Base-by-base conservation (phyloP, 2,888 invertebrate genomes). In the Hypena proboscidalis region DNA sequence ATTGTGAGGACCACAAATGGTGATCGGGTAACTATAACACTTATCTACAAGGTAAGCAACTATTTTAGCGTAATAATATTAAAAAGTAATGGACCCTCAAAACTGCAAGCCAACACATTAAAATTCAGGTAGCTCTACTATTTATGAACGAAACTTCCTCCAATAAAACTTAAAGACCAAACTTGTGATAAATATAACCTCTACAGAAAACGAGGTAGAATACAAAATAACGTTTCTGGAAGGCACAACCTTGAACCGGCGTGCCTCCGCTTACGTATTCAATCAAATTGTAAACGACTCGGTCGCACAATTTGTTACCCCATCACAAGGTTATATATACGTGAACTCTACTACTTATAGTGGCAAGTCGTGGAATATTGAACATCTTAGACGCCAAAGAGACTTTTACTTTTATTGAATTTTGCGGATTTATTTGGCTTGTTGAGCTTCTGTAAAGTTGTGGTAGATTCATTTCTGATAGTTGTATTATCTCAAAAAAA, bases 201-300 rank as follows among this genome's bases (percentile, higher is more conserved):
- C 5, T 13, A 8, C 3, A 21, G n/a, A 7, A 13, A 31, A 32
- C 20, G 5, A 13, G 32, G n/a, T 32, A 13, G 20, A 14, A 17
- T 14, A 5, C 7, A 7, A 1, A 20, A 27, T n/a, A 27, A 27
- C 27, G 26, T 8, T 31, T 42, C 15, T 26, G 15, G 11, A 21
- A 36, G 21, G 9, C 15, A 27, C 35, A 30, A 58, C 65, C 63
- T 58, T 63, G 62, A 58, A 55, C 46, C 17, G 30, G 23, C 57
- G 61, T 48, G 45, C 42, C 19, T 44, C 35, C 31, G 26, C 40
- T 58, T 27, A 58, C 30, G 49, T 60, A 60, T 61, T 65, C 62
- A 55, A 61, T 63, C 49, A 61, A 58, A 65, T 45, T 46, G 65
- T 47, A 50, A 61, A 52, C 47, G 41, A 54, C 38, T 30, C 47